Conservation (phyloP, 2,113 vertebrate species). For the Strix aluco region DNA sequence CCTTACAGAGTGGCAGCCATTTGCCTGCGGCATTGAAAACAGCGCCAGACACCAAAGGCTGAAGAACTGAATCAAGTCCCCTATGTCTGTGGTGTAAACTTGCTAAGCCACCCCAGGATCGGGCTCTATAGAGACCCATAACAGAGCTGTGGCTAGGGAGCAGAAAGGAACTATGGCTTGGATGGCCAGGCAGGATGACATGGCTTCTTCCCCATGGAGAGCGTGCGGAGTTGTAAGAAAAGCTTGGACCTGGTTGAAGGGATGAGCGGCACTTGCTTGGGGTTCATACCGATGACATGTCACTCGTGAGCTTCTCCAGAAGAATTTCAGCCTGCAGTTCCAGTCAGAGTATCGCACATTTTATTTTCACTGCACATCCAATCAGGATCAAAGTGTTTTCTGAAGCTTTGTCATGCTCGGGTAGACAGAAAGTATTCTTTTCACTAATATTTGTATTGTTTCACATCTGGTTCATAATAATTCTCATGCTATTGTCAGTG, state of each 20-base stretch:
- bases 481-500: conserved; percentile 56
- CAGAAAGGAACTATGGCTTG: neutral
- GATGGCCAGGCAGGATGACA: neutral
- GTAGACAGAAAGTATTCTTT: conserved; percentile 50
- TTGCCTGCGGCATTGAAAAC: accelerated
- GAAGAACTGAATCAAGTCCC: neutral
- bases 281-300: neutral
- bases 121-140: neutral
- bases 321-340: neutral
- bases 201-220: accelerated
- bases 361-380: conserved; percentile 24
- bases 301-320: neutral
- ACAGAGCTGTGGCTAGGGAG: neutral
- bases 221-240: neutral
- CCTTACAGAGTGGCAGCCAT: neutral
- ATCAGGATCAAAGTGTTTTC: neutral
- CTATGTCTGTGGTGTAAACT: neutral
- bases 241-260: neutral
- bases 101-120: neutral
- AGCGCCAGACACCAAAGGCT: neutral
- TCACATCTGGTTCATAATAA: conserved; percentile 61
- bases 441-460: conserved; percentile 54
- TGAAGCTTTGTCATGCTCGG: conserved; percentile 44
- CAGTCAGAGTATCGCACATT: neutral
- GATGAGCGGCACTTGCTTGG: neutral